These are phyloP conservation scores for Notolepis coatsorum DNA, from an alignment of 2,797 vertebrate genomes.

Conservation along the genomic window DNA sequence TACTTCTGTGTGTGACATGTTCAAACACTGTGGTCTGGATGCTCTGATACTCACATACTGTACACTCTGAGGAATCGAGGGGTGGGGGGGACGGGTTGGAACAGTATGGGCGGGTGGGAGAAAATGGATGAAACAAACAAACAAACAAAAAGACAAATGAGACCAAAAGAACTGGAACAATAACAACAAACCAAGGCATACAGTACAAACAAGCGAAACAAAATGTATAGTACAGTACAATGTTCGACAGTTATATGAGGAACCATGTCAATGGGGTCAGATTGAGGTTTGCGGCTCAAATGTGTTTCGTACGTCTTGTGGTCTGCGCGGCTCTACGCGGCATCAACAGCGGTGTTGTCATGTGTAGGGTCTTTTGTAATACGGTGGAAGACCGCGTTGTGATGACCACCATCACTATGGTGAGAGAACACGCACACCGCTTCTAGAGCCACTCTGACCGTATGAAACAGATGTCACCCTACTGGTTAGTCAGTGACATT, in stretches of 20 bases:
- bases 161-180: constrained; percentile 42
- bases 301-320: no score
- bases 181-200: constrained; percentile 46
- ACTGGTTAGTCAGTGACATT: no score
- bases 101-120: constrained; percentile 40
- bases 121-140: constrained; percentile 65
- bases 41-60: constrained; percentile 86
- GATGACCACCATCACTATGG: no score
- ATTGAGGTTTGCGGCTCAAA: constrained; percentile 27
- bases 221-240: constrained; percentile 24
- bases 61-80: constrained; percentile 78
- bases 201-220: constrained; percentile 46
- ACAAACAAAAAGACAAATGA: constrained; percentile 65
- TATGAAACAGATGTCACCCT: no score
- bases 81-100: constrained; percentile 39
- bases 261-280: constrained; percentile 26
- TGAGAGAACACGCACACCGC: no score
- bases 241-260: constrained; percentile 32
- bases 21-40: constrained; percentile 29
- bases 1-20: background rate
- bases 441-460: no score
- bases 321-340: no score
- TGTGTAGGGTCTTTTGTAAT: no score
- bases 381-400: no score
- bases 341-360: no score